phyloP scores from a whole-genome alignment of 2,888 invertebrate species.

The Sarcophaga subvicina region DNA sequence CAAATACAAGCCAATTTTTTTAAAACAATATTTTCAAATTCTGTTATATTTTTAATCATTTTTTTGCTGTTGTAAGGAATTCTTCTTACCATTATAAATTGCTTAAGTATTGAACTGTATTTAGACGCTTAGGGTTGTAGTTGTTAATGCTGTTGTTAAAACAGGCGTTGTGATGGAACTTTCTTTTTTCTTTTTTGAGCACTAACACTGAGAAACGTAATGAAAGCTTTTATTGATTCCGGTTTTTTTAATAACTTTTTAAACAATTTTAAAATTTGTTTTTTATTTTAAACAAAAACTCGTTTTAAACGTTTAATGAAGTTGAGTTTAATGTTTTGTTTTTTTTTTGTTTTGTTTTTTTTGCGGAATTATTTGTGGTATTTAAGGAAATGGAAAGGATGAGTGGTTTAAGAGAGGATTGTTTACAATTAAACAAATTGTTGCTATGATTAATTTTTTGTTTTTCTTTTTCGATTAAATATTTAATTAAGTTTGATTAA shows the following conservation, averaged over 20 bases:
- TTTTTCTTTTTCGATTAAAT: neutral
- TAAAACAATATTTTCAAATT: too few species aligned
- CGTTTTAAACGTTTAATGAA: too few species aligned
- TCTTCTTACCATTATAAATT: conserved; percentile 81
- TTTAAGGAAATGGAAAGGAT: neutral
- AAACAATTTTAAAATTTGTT: too few species aligned
- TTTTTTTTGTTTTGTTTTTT: neutral
- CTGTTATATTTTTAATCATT: neutral
- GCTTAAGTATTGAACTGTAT: conserved; percentile 73
- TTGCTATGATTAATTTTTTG: conserved; percentile 36
- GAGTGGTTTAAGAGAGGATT: neutral
- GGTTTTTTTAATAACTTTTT: too few species aligned
- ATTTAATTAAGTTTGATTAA: neutral
- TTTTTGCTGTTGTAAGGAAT: conserved; percentile 16
- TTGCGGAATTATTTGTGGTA: neutral
- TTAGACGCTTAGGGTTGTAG: conserved; percentile 23
- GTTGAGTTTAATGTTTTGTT: neutral
- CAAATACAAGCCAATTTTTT: neutral
- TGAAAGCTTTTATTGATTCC: too few species aligned
- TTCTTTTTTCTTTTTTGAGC: neutral
- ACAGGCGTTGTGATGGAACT: neutral
- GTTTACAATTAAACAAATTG: conserved; percentile 52
- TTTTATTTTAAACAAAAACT: too few species aligned
- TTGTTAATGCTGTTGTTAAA: conserved; percentile 57
- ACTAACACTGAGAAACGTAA: too few species aligned